Evolutionary conservation across 2,113 vertebrate genomes (phyloP).

Genomic region (Neopipo cinnamomea): DNA sequence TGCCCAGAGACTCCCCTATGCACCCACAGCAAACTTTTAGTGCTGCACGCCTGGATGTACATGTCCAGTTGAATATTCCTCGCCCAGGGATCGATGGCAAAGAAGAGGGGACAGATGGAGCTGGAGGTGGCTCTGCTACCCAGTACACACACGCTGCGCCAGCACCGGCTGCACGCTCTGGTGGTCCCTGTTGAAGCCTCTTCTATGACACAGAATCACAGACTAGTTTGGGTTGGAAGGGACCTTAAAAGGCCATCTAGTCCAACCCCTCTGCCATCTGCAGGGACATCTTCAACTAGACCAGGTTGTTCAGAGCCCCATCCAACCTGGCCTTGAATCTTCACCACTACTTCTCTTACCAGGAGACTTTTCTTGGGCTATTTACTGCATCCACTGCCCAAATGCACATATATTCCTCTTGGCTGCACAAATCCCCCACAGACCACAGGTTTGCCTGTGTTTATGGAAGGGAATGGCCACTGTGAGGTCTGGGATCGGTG

Average conservation of each 20-base stretch:
- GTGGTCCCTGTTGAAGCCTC: not conserved
- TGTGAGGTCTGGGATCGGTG: rapidly evolving
- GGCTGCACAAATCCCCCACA: not conserved
- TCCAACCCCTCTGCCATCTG: not conserved
- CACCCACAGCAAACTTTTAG: not conserved
- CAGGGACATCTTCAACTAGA: not conserved
- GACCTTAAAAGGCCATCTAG: not conserved
- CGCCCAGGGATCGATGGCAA: not conserved
- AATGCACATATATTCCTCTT: not conserved
- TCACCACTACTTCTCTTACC: not conserved
- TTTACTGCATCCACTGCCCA: not conserved
- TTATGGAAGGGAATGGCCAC: not conserved
- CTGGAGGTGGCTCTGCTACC: not conserved
- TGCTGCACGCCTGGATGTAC: too few species aligned
- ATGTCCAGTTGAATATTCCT: rapidly evolving
- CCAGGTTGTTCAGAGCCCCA: not conserved
- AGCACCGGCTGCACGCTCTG: not conserved
- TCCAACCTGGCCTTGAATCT: not conserved
- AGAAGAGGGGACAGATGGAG: not conserved
- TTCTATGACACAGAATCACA: not conserved
- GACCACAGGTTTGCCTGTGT: too few species aligned
- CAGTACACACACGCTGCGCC: not conserved
- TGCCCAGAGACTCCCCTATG: not conserved
- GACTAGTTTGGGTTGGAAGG: not conserved
- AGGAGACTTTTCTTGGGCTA: not conserved